Evolutionary conservation across 2,113 vertebrate species (phyloP).

Genomic region (Sinosuthora webbiana): DNA sequence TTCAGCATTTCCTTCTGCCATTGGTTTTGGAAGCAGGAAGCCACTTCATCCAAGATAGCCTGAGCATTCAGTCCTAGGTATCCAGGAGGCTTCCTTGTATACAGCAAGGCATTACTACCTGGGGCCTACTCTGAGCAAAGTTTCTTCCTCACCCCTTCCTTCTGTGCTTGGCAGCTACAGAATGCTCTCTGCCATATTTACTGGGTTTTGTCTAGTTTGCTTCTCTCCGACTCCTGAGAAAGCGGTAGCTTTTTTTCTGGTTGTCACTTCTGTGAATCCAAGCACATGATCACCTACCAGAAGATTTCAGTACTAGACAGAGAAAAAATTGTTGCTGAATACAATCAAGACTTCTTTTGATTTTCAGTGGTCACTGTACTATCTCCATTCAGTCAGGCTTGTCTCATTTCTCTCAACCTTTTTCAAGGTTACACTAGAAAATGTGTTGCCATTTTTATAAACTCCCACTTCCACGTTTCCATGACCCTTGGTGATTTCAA

Average conservation of each 20-base stretch:
- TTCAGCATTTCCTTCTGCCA: not conserved
- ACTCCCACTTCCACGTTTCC: not conserved
- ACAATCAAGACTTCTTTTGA: not conserved
- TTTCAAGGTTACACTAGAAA: not conserved
- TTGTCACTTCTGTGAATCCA: not conserved
- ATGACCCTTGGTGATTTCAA: not conserved
- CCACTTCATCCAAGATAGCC: not conserved
- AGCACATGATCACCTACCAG: not conserved
- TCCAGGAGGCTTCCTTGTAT: not conserved
- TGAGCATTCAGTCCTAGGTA: not conserved
- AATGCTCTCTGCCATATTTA: not conserved
- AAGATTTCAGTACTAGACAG: not conserved
- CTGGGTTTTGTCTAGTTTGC: not conserved
- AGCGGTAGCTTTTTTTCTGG: accelerated
- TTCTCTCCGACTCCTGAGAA: not conserved
- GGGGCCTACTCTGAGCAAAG: not conserved
- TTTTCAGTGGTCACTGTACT: not conserved
- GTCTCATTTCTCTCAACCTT: not conserved
- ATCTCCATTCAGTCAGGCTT: not conserved
- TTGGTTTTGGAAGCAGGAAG: not conserved
- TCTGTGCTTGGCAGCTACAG: not conserved
- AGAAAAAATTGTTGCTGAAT: not conserved
- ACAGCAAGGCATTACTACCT: not conserved
- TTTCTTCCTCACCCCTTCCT: not conserved
- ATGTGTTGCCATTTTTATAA: not conserved